Base-by-base conservation (phyloP, 1,140 invertebrate genomes). In the Diprion similis region DNA sequence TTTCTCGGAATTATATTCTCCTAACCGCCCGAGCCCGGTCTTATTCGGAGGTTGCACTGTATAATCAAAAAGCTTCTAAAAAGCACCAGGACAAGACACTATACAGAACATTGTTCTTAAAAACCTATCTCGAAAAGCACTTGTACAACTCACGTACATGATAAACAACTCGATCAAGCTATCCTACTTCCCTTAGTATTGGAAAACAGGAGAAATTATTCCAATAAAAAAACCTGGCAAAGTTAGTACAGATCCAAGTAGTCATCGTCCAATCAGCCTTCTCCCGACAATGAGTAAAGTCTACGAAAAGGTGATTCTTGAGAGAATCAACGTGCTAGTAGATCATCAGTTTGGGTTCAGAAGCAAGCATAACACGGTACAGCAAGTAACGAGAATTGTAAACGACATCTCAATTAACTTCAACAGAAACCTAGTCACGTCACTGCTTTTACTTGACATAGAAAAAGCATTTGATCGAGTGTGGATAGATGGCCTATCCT, bases 341-440 rank as follows among this genome's bases (percentile, higher is more conserved):
- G 75, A 84, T 2, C 77, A 78, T 9, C 83, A 87, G 70, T 86
- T 85, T 72, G 84, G 83, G 1, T 88, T 88, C 67, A 75, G 81
- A 71, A 45, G 67, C 68, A 51, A 72, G 15, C 78, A 82, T 64
- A 78, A 73, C 17, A 87, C 85, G 0, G 70, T 71, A 0, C 78
- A 83, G 65, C 84, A 86, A 71, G 24, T 84, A 4, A 68, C 80
- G 1, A 73, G 79, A 65, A 72, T 88, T 17, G 79, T 77, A 9
- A 76, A 81, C 70, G 64, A 81, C 66, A 80, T 87, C 10, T 72
- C 72, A 9, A 46, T 69, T 0, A 78, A 74, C 10, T 83, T 83
- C 24, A 82, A 81, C 64, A 72, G 72, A 68, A 80, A 80, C 45
- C 69, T 80, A 47, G 67, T 78, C n/a, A 78, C 77, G 1, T 68